Conservation (phyloP, 1,140 invertebrate species). For the Ceratitis capitata region DNA sequence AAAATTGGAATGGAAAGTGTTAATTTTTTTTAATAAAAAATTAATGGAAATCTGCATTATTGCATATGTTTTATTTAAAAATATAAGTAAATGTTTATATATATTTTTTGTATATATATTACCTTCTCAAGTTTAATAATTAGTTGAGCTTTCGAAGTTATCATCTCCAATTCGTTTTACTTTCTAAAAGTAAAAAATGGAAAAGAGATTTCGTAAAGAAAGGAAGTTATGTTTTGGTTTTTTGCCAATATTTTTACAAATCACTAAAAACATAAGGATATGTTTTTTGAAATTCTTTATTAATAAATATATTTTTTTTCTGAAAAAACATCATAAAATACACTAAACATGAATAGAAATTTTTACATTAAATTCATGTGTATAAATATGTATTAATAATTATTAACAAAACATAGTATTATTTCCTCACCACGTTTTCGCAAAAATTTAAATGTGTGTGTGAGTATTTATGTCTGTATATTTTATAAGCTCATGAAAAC, state of each 20-base stretch:
- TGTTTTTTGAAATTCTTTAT: background rate
- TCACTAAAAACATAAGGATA: background rate
- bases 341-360: background rate
- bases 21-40: too few relatives aligned
- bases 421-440: too few relatives aligned
- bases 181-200: background rate
- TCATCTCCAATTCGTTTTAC: background rate
- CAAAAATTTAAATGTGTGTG: too few relatives aligned
- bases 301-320: background rate
- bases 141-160: background rate
- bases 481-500: background rate
- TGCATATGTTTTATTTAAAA: too few relatives aligned
- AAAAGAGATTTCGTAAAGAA: background rate
- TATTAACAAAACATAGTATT: too few relatives aligned
- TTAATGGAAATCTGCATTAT: too few relatives aligned
- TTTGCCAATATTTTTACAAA: background rate
- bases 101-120: background rate
- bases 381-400: too few relatives aligned
- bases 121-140: background rate
- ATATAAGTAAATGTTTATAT: background rate
- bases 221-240: background rate
- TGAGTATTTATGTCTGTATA: too few relatives aligned
- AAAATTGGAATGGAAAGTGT: too few relatives aligned
- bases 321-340: background rate
- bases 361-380: too few relatives aligned